phyloP scores from a whole-genome alignment of 1,140 invertebrate genomes.

The Sesamia nonagrioides region DNA sequence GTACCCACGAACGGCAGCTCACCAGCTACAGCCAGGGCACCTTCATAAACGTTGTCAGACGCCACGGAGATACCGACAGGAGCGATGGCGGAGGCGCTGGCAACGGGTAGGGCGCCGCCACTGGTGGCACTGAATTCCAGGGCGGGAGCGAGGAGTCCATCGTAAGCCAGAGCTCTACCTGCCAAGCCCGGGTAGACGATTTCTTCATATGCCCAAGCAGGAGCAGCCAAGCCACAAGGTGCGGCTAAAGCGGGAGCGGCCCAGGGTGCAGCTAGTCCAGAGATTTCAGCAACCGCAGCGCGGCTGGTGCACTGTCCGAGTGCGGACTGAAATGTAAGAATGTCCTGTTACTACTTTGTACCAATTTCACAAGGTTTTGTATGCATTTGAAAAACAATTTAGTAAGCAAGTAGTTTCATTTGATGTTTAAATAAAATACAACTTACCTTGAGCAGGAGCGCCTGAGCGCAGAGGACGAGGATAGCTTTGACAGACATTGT shows the following conservation, averaged over 20 bases:
- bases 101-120: not conserved
- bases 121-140: conserved; percentile 12
- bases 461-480: no score
- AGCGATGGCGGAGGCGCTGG: conserved; percentile 9
- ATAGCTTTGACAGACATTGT: no score
- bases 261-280: not conserved
- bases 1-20: conserved; percentile 7
- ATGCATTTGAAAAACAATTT: no score
- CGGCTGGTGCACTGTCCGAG: conserved; percentile 15
- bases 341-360: no score
- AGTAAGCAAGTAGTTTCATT: no score
- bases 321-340: no score
- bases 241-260: no score
- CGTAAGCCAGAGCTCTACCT: conserved; percentile 11
- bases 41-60: not conserved
- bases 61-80: conserved; percentile 10
- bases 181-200: not conserved
- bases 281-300: not conserved
- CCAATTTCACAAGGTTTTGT: no score
- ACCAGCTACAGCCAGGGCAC: not conserved
- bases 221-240: not conserved
- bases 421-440: no score
- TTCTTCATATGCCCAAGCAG: not conserved
- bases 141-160: not conserved
- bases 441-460: no score